phyloP scores from a whole-genome alignment of 2,113 vertebrate species.

The Echinops telfairi region DNA sequence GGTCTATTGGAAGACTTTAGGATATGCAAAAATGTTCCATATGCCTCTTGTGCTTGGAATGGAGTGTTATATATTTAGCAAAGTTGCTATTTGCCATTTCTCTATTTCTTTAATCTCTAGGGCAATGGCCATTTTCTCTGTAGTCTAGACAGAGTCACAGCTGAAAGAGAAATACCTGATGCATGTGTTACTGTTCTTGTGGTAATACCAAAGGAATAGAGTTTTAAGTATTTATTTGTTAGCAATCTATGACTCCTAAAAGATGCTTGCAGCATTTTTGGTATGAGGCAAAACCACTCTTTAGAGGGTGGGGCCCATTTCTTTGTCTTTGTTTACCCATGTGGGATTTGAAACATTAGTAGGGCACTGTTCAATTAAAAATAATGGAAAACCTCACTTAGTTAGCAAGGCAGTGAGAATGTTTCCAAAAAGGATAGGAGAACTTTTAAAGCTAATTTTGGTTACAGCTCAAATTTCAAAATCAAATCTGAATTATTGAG shows the following conservation, averaged over 20 bases:
- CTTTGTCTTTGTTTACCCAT: constrained; percentile 62
- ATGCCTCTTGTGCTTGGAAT: constrained; percentile 50
- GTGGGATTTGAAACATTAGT: constrained; percentile 68
- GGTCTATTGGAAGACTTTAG: constrained; percentile 45
- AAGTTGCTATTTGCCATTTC: constrained; percentile 28
- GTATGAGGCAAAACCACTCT: constrained; percentile 59
- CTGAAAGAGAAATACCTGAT: neutral
- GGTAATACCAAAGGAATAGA: neutral
- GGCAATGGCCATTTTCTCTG: neutral
- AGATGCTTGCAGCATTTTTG: constrained; percentile 39
- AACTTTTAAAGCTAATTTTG: constrained; percentile 55
- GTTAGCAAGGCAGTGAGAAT: constrained; percentile 32
- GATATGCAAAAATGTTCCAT: neutral
- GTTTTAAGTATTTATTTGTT: constrained; percentile 42
- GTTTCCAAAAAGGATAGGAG: constrained; percentile 18
- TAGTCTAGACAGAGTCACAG: neutral
- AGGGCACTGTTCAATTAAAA: constrained; percentile 57
- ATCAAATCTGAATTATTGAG: constrained; percentile 52
- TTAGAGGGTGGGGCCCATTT: constrained; percentile 47
- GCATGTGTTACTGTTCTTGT: neutral
- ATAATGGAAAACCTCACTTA: constrained; percentile 64
- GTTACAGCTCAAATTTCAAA: constrained; percentile 60
- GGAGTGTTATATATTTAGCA: constrained; percentile 56
- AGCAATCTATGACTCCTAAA: constrained; percentile 49
- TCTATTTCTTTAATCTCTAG: constrained; percentile 25